Conservation (phyloP, 92 coral and sea anemone genomes). For the Siderastrea radians region DNA sequence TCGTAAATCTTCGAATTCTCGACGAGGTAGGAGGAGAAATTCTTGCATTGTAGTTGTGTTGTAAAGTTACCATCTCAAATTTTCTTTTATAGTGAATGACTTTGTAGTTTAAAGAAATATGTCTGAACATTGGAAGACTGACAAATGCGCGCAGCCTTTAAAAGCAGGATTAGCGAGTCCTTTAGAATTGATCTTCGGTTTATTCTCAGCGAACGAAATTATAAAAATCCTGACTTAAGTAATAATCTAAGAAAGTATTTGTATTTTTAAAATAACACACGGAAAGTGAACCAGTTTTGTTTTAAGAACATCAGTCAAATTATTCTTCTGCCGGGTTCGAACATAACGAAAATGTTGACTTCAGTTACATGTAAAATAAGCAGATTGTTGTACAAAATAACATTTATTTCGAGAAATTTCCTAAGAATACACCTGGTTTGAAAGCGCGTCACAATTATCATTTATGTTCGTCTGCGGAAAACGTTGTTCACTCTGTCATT, state of each 20-base stretch:
- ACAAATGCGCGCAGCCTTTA: not conserved
- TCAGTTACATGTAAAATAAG: not conserved
- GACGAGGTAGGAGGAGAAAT: too few relatives aligned
- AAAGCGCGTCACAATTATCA: slow-evolving; percentile 22
- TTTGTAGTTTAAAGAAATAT: too few relatives aligned
- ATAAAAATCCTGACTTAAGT: not conserved
- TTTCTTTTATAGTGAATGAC: too few relatives aligned
- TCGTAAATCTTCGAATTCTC: too few relatives aligned
- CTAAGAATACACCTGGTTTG: slow-evolving; percentile 16
- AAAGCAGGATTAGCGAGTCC: not conserved
- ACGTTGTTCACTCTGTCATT: slow-evolving; percentile 21
- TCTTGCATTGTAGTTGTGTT: too few relatives aligned
- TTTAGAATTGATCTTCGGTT: not conserved
- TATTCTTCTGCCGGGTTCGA: too few relatives aligned
- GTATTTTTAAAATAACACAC: not conserved
- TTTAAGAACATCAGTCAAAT: not conserved
- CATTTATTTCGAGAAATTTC: not conserved
- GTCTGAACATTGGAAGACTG: too few relatives aligned
- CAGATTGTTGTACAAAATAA: not conserved
- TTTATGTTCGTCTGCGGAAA: slow-evolving; percentile 36
- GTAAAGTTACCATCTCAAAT: too few relatives aligned
- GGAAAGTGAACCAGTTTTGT: not conserved
- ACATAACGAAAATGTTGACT: not conserved
- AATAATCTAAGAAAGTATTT: not conserved
- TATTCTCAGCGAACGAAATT: not conserved